A percentile compares a stretch with the other conserved stretches of the same genome.
Conservation (phyloP, 2,113 vertebrate genomes). For the Notiomystis cincta region DNA sequence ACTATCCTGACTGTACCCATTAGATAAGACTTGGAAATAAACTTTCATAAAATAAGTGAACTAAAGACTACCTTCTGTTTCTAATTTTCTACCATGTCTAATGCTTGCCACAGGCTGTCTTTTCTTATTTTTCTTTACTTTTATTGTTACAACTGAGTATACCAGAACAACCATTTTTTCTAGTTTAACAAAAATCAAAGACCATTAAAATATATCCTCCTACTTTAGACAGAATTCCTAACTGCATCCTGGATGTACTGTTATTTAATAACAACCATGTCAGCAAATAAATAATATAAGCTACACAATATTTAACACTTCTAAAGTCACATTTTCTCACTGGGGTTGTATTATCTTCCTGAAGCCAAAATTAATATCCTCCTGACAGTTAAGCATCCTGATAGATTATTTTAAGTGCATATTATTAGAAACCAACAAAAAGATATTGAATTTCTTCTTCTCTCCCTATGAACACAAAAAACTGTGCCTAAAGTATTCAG, state of each 20-base stretch:
- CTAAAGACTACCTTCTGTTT: background rate
- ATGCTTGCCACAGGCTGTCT: background rate
- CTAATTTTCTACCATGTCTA: background rate
- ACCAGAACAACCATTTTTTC: background rate
- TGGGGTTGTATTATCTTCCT: background rate
- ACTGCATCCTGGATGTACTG: background rate
- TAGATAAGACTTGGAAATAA: background rate
- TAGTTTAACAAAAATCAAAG: background rate
- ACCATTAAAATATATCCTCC: background rate
- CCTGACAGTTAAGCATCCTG: slow-evolving; percentile 10
- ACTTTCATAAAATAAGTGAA: background rate
- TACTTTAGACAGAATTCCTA: background rate
- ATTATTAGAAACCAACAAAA: background rate
- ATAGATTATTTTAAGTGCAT: slow-evolving; percentile 7
- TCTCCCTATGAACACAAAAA: slow-evolving; percentile 3
- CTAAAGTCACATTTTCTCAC: slow-evolving; percentile 2
- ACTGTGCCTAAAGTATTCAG: background rate
- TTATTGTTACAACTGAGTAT: background rate
- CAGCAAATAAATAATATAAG: background rate
- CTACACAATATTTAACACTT: background rate
- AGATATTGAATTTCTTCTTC: background rate
- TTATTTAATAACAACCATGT: background rate
- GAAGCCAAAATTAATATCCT: slow-evolving; percentile 39
- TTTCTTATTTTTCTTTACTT: background rate
- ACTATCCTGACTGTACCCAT: background rate